A percentile compares a stretch with the other conserved stretches of the same genome.
These are phyloP conservation scores for Carapus acus DNA, from an alignment of 2,797 vertebrate species.

Conservation along the genomic window DNA sequence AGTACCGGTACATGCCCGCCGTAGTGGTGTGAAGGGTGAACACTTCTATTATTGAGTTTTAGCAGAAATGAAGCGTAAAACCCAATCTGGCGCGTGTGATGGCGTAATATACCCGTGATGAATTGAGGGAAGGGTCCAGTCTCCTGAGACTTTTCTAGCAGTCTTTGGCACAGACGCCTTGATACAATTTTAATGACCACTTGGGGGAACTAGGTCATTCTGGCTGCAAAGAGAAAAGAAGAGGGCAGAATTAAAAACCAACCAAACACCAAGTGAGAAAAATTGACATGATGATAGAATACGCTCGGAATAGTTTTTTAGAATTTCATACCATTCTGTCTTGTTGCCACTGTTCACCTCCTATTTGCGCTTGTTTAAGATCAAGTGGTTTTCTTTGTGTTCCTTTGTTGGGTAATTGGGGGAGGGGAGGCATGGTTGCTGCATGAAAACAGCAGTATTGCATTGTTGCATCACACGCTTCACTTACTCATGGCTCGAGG, in stretches of 20 bases:
- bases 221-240: slow-evolving; percentile 52
- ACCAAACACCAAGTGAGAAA: neutral
- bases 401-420: neutral
- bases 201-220: slow-evolving; percentile 63
- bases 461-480: neutral
- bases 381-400: neutral
- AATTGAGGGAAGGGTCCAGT: slow-evolving; percentile 23
- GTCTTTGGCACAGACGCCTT: slow-evolving; percentile 45
- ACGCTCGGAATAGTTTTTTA: neutral
- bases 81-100: slow-evolving; percentile 27
- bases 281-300: neutral
- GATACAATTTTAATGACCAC: slow-evolving; percentile 71
- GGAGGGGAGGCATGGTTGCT: neutral
- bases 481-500: neutral
- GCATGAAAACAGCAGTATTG: neutral
- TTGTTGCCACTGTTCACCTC: neutral
- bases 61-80: slow-evolving; percentile 24
- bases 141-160: slow-evolving; percentile 45
- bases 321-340: neutral
- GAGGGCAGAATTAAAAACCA: slow-evolving; percentile 9
- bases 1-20: neutral
- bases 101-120: slow-evolving; percentile 51
- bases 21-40: neutral
- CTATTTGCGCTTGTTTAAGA: neutral
- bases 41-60: neutral